A percentile compares a stretch with the other conserved stretches of the same genome.
Evolutionary conservation across 2,888 invertebrate species (phyloP).

Genomic region (Eilema sororculum): DNA sequence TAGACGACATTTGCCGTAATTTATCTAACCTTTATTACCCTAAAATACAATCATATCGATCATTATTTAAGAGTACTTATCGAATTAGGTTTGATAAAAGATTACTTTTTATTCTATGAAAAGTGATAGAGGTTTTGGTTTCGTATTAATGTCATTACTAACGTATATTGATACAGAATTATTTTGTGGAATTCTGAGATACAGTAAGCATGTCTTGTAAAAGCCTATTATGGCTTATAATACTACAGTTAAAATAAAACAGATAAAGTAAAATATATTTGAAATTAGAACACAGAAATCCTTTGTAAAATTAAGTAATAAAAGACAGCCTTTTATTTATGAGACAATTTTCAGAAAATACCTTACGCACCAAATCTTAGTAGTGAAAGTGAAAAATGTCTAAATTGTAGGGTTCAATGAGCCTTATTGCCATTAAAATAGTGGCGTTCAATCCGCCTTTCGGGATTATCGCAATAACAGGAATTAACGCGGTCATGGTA

Average conservation of each 20-base stretch:
- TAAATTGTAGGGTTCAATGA: background rate
- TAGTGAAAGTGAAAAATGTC: background rate
- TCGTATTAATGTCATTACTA: background rate
- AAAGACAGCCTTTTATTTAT: too few relatives aligned
- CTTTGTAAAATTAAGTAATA: background rate
- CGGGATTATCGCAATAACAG: too few relatives aligned
- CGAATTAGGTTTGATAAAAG: slow-evolving; percentile 29
- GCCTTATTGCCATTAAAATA: background rate
- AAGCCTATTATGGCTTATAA: background rate
- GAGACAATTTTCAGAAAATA: background rate
- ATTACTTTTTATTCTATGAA: slow-evolving; percentile 17
- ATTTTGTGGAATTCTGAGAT: background rate
- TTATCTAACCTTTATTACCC: slow-evolving; percentile 72
- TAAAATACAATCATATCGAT: slow-evolving; percentile 61
- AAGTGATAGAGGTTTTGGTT: slow-evolving; percentile 6
- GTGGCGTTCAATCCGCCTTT: too few relatives aligned
- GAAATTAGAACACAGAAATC: background rate
- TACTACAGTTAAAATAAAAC: too few relatives aligned
- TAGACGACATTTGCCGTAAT: slow-evolving; percentile 70
- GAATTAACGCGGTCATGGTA: too few relatives aligned
- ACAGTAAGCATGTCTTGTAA: background rate
- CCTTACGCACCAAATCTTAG: background rate
- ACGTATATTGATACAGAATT: background rate
- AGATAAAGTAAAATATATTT: too few relatives aligned
- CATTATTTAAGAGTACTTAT: slow-evolving; percentile 42